Conservation (phyloP, 2,113 vertebrate species). For the Tachuris rubrigastra region DNA sequence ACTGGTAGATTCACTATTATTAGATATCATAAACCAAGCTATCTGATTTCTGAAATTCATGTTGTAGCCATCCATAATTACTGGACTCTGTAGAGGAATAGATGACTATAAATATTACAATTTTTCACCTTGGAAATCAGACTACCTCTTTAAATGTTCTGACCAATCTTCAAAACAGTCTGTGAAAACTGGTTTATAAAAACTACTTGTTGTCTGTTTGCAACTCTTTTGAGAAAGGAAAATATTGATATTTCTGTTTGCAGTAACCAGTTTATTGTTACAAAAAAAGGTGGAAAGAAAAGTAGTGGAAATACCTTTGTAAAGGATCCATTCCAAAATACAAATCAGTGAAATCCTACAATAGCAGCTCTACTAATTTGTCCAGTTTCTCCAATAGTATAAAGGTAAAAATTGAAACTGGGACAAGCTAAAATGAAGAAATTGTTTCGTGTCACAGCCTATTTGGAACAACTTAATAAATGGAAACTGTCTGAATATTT, state of each 20-base stretch:
- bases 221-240: not conserved
- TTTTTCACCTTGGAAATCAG: not conserved
- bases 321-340: not conserved
- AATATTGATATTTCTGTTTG: not conserved
- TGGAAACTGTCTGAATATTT: not conserved
- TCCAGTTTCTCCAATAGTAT: not conserved
- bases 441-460: not conserved
- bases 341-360: not conserved
- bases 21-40: not conserved
- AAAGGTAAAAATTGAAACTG: not conserved
- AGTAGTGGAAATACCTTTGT: not conserved
- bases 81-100: not conserved
- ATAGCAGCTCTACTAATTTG: not conserved
- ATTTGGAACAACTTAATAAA: slow-evolving; percentile 6
- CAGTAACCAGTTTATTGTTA: not conserved
- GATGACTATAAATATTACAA: not conserved
- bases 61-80: not conserved
- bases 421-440: not conserved
- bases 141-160: not conserved
- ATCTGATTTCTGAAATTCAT: not conserved
- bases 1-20: not conserved
- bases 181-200: not conserved
- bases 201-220: not conserved
- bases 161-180: not conserved
- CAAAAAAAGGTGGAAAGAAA: not conserved